A percentile compares a stretch with the other conserved stretches of the same genome.
Evolutionary conservation across 2,888 invertebrate genomes (phyloP).

Genomic region (Dioctria rufipes): DNA sequence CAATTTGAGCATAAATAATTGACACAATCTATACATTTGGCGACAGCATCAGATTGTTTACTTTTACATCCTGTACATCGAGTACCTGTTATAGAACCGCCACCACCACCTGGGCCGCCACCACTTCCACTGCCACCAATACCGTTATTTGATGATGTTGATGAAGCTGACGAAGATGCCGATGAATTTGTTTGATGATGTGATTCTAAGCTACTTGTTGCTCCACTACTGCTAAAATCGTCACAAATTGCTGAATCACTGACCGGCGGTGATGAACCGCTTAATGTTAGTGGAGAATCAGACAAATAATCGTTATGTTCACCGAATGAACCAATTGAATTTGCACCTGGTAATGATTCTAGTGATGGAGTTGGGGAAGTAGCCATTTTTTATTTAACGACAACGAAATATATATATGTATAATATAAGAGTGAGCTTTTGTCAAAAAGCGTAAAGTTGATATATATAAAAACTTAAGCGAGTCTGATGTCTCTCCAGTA

Average conservation of each 20-base stretch:
- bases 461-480: too few relatives aligned
- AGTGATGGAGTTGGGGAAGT: constrained; percentile 90
- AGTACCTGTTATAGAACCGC: constrained; percentile 71
- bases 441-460: too few relatives aligned
- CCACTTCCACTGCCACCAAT: constrained; percentile 75
- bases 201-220: constrained; percentile 65
- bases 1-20: constrained; percentile 97
- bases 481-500: too few relatives aligned
- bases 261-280: constrained; percentile 90
- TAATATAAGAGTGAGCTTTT: background rate
- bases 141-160: constrained; percentile 70
- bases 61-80: constrained; percentile 98
- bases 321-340: constrained; percentile 89
- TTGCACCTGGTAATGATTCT: constrained; percentile 89
- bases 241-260: constrained; percentile 88
- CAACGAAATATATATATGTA: constrained; percentile 1
- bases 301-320: constrained; percentile 86
- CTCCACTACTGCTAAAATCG: constrained; percentile 72
- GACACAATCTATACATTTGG: constrained; percentile 96
- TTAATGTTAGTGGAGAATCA: constrained; percentile 85
- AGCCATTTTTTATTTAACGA: constrained; percentile 81
- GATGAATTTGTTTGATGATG: constrained; percentile 69
- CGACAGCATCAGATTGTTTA: constrained; percentile 93
- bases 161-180: constrained; percentile 67
- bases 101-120: constrained; percentile 73